Base-by-base conservation (phyloP, 2,888 invertebrate genomes). In the Phengaris arion region DNA sequence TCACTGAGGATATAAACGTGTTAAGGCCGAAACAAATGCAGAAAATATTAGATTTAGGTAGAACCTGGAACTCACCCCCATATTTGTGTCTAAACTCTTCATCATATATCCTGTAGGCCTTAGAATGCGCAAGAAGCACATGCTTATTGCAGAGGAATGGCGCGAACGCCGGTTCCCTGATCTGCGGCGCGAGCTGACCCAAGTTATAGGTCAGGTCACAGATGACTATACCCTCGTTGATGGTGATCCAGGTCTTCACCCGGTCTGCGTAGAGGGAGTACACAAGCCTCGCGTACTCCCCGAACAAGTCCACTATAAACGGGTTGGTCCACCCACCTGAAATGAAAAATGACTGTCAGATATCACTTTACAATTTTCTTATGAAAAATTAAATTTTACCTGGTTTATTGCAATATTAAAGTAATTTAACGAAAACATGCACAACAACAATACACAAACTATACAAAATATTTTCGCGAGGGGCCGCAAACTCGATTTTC, bases 221-320 rank as follows among this genome's bases (percentile, higher is more conserved):
- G 57, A 89, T 81, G 1, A 87, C 79, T 51, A 86, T 82, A 0
- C 96, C 96, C 81, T 96, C 96, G 83, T 96, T 96, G 74, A 96
- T 90, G 0, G 96, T 96, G 0, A 96, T 92, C 96, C 96, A 96
- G 68, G 90, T 86, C 82, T 90, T 94, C 0, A 96, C 94, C 68
- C 95, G 91, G 80, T 94, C 94, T 0, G 94, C 95, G 79, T 92
- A 95, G 78, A 94, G 85, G 9, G 89, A 87, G 81, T 93, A 94
- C 6, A 94, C 84, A 0, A 95, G 80, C 15, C 91, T 87, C 0
- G 95, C 94, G 82, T 94, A 96, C 78, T 95, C 94, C 54, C 86
- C 91, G 81, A 95, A 95, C 83, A 94, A 91, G n/a, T 95, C 93
- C n/a, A 92, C 89, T 6, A 95, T 94, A 75, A 94, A 87, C 0